Base-by-base conservation (phyloP, 2,888 invertebrate species). In the Graphium colonna region DNA sequence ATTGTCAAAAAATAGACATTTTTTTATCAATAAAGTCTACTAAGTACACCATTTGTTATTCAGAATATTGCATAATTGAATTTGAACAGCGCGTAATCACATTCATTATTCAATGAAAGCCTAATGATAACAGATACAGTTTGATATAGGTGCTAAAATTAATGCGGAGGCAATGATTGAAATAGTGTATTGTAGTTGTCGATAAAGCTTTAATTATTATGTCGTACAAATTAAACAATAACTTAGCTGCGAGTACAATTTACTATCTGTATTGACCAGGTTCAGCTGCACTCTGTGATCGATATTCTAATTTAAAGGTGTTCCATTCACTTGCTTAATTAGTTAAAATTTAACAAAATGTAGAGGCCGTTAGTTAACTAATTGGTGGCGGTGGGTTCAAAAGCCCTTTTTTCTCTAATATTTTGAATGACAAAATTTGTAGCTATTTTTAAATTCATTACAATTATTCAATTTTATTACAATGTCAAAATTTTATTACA, bases 161-260 rank as follows among this genome's bases (percentile, higher is more conserved):
- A 51, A 33, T 28, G 12, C 17, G 18, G 12, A 18, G 33, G 46
- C 12, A 52, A 41, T 41, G 41, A 41, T 40, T 42, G 36, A 8
- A 13, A 31, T 9, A 16, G 18, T 18, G 52, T 31, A 49, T 49
- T 49, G 44, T 47, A n/a, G 16, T 42, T 42, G 16, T 46, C 5
- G 28, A 51, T 51, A 55, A 51, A 56, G 47, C 60, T 55, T 49
- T 57, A 56, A 64, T 63, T 61, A 59, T 62, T 48, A 62, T 61
- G 60, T 61, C 40, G 41, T 60, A 64, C 61, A 67, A 67, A 69
- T 69, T 62, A 61, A 58, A 60, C 57, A 57, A 59, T 60, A 62
- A 64, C 52, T 61, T 59, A 64, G 58, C 51, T 52, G 50, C 48
- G 46, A 43, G 50, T 50, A 39, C 42, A 55, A 55, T 51, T 55